Percentiles rank a stretch among this genome's conserved stretches.
phyloP scores from a whole-genome alignment of 2,888 invertebrate genomes.

The Camptogramma bilineatum region DNA sequence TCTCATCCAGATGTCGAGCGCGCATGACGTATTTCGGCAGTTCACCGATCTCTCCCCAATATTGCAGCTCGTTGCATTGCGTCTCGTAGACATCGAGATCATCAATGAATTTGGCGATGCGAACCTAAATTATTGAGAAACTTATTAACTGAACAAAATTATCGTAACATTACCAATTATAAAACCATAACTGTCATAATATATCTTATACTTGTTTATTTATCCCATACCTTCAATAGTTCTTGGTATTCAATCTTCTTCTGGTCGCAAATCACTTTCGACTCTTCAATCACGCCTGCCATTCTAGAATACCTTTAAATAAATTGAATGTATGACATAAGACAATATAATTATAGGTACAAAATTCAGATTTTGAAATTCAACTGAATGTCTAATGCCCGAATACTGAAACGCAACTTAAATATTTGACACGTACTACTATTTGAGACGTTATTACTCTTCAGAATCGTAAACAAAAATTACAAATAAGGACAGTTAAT shows the following conservation, averaged over 20 bases:
- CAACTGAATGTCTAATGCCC: no score
- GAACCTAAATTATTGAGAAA: conserved; percentile 64
- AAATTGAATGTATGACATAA: background rate
- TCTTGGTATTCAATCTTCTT: conserved; percentile 96
- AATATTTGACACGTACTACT: no score
- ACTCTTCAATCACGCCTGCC: conserved; percentile 92
- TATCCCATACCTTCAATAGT: conserved; percentile 84
- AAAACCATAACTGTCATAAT: no score
- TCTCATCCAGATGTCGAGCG: conserved; percentile 91
- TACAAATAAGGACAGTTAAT: no score
- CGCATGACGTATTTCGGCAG: conserved; percentile 93
- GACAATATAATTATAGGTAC: no score
- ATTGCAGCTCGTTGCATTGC: conserved; percentile 93
- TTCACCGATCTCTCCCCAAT: conserved; percentile 94
- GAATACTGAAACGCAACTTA: no score
- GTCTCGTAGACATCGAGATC: conserved; percentile 92
- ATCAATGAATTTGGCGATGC: conserved; percentile 92
- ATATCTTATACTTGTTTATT: background rate
- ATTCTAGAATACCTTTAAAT: conserved; percentile 89
- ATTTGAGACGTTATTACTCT: no score
- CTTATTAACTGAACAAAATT: background rate
- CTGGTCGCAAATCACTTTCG: conserved; percentile 90
- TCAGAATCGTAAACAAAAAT: no score
- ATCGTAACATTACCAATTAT: background rate
- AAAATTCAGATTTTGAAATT: no score